Evolutionary conservation across 2,888 invertebrate genomes (phyloP), one percentile per base, ranked within the genome.

Genomic region (Meloe dianella): DNA sequence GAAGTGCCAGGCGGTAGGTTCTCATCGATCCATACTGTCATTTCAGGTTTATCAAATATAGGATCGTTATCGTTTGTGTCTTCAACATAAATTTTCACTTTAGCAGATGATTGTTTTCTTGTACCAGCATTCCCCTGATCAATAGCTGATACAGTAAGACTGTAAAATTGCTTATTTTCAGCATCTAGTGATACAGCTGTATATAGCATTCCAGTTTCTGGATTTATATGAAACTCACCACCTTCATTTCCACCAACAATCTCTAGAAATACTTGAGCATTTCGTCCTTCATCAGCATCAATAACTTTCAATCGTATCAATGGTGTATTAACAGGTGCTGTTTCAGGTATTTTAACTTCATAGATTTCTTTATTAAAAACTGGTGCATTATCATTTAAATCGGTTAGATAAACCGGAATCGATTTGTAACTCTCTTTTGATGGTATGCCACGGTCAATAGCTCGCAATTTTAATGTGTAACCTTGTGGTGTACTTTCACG

Each of bases 11-110:
- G 89, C 0, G 95, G 91, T 78, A 94, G 91, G 82, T 97, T 97
- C 84, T 98, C 98, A 74, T 92, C 90, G 47, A 97, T 87, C 77
- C 86, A 88, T 7, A 96, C 91, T 14, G 89, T 88, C 80, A 90
- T 86, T 75, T 90, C 89, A 5, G 88, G 82, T 66, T 88, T 87
- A 74, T 93, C 92, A 81, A 97, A 97, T 61, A 92, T 87, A 0
- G 97, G 97, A 78, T 95, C 93, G 83, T 97, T 97, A 83, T 98
- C 97, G 84, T 98, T 98, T 63, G 94, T 92, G 84, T 97, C 97
- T 63, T 92, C 85, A 4, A 98, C 91, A 77, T 92, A 90, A 61
- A 98, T 91, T 84, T 94, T 93, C 0, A 98, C 94, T 85, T 95
- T 94, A 0, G 95, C 95, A 0, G 95, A 95, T 5, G 94, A 94